phyloP scores from a whole-genome alignment of 2,888 invertebrate species.

The Xestoiulus laeticollis region DNA sequence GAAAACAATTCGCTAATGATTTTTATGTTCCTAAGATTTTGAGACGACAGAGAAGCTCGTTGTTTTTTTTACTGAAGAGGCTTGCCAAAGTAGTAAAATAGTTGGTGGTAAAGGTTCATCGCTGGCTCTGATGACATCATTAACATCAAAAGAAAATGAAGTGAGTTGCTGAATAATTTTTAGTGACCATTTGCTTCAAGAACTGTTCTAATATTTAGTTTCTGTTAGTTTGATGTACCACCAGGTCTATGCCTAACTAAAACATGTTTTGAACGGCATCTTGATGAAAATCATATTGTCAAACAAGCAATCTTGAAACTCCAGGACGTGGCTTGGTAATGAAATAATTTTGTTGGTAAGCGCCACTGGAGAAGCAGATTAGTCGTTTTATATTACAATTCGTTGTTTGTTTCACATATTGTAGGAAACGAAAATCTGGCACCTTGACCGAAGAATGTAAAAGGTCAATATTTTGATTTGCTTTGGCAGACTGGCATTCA shows the following conservation, averaged over 20 bases:
- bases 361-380: too few species aligned
- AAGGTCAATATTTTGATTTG: too few species aligned
- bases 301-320: constrained; percentile 67
- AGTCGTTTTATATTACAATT: too few species aligned
- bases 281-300: constrained; percentile 67
- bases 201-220: too few species aligned
- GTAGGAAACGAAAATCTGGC: neutral
- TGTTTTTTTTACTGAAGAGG: constrained; percentile 65
- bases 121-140: constrained; percentile 36
- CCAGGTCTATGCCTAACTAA: constrained; percentile 77
- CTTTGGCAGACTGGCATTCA: too few species aligned
- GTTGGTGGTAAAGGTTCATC: constrained; percentile 54
- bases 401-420: constrained; percentile 27
- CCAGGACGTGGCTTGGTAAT: constrained; percentile 65
- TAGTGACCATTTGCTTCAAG: too few species aligned
- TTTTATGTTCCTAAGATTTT: neutral
- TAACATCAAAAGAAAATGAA: neutral
- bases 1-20: too few species aligned
- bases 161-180: neutral
- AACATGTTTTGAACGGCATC: constrained; percentile 71
- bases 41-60: constrained; percentile 58
- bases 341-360: neutral
- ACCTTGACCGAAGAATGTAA: constrained; percentile 49
- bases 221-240: constrained; percentile 60
- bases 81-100: neutral